Evolutionary conservation across 2,113 vertebrate genomes (phyloP).

Genomic region (Heterocephalus glaber): DNA sequence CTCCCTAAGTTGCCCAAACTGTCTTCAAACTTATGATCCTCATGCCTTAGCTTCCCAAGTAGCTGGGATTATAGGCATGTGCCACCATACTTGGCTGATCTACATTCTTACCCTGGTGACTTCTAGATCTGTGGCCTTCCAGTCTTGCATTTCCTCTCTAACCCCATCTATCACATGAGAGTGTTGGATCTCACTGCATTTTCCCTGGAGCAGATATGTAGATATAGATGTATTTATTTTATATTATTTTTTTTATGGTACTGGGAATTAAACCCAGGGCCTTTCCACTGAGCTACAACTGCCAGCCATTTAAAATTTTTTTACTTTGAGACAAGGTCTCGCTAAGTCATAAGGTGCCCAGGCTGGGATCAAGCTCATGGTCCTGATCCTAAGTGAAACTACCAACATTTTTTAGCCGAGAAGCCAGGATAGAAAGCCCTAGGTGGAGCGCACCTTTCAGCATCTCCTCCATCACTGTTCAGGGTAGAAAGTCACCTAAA

Average conservation of each 20-base stretch:
- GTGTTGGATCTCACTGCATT: not conserved
- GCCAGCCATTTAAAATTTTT: not conserved
- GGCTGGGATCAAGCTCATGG: not conserved
- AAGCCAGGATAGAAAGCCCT: not conserved
- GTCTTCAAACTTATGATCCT: not conserved
- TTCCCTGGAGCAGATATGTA: not conserved
- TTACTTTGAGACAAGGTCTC: not conserved
- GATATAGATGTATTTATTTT: not conserved
- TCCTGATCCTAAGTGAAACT: constrained; percentile 19
- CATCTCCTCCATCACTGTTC: not conserved
- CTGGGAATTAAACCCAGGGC: not conserved
- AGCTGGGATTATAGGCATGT: not conserved
- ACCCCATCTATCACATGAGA: not conserved
- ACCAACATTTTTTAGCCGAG: not conserved
- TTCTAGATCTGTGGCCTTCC: constrained; percentile 1
- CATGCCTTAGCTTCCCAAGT: not conserved
- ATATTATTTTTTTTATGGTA: not conserved
- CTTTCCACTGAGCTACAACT: not conserved
- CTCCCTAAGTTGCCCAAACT: not conserved
- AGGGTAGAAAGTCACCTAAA: not conserved
- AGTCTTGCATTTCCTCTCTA: not conserved
- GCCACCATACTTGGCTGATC: not conserved
- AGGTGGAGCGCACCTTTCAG: not conserved
- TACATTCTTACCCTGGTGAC: not conserved
- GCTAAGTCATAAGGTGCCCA: not conserved